Base-by-base conservation (phyloP, 2,888 invertebrate genomes). In the Eupithecia abbreviata region DNA sequence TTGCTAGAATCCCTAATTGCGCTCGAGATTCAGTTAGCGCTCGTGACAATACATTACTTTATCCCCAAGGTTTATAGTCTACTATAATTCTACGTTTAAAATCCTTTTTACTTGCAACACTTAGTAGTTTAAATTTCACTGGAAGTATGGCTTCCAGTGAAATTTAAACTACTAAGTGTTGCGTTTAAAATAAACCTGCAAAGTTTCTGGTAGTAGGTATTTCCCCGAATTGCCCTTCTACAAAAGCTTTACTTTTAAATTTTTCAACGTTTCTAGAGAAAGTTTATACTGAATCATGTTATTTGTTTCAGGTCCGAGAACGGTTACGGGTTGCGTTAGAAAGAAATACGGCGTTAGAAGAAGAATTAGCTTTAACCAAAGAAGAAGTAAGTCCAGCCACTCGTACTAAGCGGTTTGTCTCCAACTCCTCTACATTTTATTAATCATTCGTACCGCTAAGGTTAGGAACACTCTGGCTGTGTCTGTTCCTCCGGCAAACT, bases 241-340 rank as follows among this genome's bases (percentile, higher is more conserved):
- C 12, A 62, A 18, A 41, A 55, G 2, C 30, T 12, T 62, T 30
- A 12, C 12, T 62, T 30, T 62, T 9, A 30, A 62, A 62, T 62
- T 30, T 58, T 18, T 4, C 42, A 42, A 66, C 6, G 66, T 42
- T 66, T 15, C 42, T 41, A 15, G 13, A 15, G 0, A 42, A 42
- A 66, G 15, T 66, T 42, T 13, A 41, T n/a, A 65, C 13, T 13
- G 65, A 65, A 41, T 58, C 0, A 41, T 65, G 3, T 41, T 13
- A 13, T 65, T n/a, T 43, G 62, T 78, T 95, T 18, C 92, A 99
- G 98, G 99, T 99, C 79, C 97, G 99, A 84, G 99, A 99, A 95
- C 96, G 99, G 90, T 96, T 99, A 91, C 97, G 99, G 86, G 98
- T 99, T 76, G 98, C 99, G 84, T 96, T 99, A 91, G 99, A 99